Conservation (phyloP, 2,113 vertebrate genomes). For the Shinisaurus crocodilurus region DNA sequence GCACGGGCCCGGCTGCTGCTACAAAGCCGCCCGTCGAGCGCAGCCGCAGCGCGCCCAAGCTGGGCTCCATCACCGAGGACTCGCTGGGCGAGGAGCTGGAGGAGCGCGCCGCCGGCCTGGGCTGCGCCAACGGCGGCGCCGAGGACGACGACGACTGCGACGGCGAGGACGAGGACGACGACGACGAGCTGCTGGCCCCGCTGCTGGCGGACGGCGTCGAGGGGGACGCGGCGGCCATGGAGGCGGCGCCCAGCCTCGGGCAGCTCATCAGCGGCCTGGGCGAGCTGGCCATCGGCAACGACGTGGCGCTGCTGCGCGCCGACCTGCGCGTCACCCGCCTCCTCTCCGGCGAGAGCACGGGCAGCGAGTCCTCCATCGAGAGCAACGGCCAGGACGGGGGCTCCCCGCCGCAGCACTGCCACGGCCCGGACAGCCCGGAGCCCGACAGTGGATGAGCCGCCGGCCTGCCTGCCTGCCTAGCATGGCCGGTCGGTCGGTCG, state of each 20-base stretch:
- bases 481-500: background rate
- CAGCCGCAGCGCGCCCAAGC: constrained; percentile 94
- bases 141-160: background rate
- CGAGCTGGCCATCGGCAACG: constrained; percentile 93
- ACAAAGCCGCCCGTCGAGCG: constrained; percentile 97
- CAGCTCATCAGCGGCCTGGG: constrained; percentile 90
- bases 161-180: constrained; percentile 31
- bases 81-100: constrained; percentile 91
- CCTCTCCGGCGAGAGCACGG: constrained; percentile 93
- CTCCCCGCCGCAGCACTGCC: constrained; percentile 38
- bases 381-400: constrained; percentile 77
- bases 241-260: background rate
- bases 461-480: background rate
- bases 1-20: constrained; percentile 82
- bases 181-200: constrained; percentile 61
- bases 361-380: constrained; percentile 93
- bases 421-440: constrained; percentile 76
- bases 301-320: constrained; percentile 87
- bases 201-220: background rate
- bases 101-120: constrained; percentile 84
- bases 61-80: constrained; percentile 98
- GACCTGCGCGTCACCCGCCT: constrained; percentile 92
- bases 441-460: constrained; percentile 61
- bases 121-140: background rate
- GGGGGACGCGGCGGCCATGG: background rate